phyloP scores from a whole-genome alignment of 2,888 invertebrate genomes.

The Heliconius charithonia region DNA sequence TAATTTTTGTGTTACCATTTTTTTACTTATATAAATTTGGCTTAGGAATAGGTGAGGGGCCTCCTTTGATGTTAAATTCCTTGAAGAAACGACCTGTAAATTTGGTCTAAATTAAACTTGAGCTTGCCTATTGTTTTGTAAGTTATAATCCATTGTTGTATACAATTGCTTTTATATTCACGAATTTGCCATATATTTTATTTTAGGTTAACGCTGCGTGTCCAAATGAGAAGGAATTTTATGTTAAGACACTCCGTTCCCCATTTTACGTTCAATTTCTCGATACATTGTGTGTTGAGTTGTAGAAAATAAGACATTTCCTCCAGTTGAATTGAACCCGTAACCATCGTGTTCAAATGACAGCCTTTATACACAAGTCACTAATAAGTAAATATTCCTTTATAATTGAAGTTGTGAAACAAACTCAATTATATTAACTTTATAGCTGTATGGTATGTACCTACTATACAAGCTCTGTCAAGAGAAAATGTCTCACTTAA shows the following conservation, averaged over 20 bases:
- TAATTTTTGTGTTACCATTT: slow-evolving; percentile 21
- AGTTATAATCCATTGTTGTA: background rate
- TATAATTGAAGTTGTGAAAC: no score
- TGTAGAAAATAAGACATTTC: no score
- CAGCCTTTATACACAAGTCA: no score
- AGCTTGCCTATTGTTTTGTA: slow-evolving; percentile 1
- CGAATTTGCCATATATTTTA: background rate
- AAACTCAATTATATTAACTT: no score
- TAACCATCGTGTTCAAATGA: no score
- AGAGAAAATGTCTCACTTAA: background rate
- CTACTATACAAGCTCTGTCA: background rate
- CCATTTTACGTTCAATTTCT: no score
- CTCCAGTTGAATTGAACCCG: no score
- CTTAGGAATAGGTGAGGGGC: background rate
- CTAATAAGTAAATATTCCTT: no score
- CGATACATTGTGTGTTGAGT: no score
- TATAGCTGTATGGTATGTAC: no score
- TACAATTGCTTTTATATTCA: background rate
- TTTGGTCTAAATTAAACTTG: background rate
- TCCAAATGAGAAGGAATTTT: no score
- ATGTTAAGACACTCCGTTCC: no score
- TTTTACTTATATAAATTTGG: background rate
- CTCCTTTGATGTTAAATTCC: background rate
- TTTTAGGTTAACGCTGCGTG: background rate
- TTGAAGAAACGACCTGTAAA: background rate